A percentile compares a stretch with the other conserved stretches of the same genome.
phyloP scores from a whole-genome alignment of 2,113 vertebrate genomes.

The Oncorhynchus nerka region DNA sequence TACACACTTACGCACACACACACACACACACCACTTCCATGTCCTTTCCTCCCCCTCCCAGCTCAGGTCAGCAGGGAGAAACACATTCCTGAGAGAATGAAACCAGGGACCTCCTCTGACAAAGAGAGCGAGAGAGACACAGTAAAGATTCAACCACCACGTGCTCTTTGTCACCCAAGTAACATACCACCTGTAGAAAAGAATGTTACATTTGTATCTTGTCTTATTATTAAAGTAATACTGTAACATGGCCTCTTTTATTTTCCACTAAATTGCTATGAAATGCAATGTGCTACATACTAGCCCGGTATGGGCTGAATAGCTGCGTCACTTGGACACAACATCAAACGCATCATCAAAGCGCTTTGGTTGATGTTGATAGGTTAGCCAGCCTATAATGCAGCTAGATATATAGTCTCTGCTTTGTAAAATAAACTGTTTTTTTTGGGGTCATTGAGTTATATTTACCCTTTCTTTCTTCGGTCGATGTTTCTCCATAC shows the following conservation, averaged over 20 bases:
- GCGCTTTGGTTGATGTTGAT: not conserved
- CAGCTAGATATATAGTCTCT: not conserved
- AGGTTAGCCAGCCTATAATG: not conserved
- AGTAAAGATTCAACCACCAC: not conserved
- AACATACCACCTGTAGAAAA: not conserved
- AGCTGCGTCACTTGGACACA: not conserved
- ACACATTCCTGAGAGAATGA: constrained; percentile 55
- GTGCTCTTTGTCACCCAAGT: not conserved
- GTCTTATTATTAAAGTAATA: not conserved
- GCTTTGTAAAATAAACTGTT: too few relatives aligned
- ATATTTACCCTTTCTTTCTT: constrained; percentile 73
- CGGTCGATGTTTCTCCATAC: constrained; percentile 71
- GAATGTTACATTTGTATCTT: not conserved
- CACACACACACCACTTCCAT: constrained; percentile 7
- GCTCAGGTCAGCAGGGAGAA: constrained; percentile 42
- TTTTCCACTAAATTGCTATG: not conserved
- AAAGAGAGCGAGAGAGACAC: constrained; percentile 12
- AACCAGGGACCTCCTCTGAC: constrained; percentile 16
- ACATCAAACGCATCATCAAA: constrained; percentile 1
- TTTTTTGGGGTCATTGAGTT: not conserved
- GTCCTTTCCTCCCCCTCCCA: not conserved
- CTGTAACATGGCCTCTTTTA: not conserved
- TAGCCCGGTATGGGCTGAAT: too few relatives aligned
- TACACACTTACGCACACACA: not conserved
- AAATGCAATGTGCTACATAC: not conserved